These are phyloP conservation scores for Galeruca laticollis DNA, from an alignment of 2,888 invertebrate genomes.

Conservation along the genomic window DNA sequence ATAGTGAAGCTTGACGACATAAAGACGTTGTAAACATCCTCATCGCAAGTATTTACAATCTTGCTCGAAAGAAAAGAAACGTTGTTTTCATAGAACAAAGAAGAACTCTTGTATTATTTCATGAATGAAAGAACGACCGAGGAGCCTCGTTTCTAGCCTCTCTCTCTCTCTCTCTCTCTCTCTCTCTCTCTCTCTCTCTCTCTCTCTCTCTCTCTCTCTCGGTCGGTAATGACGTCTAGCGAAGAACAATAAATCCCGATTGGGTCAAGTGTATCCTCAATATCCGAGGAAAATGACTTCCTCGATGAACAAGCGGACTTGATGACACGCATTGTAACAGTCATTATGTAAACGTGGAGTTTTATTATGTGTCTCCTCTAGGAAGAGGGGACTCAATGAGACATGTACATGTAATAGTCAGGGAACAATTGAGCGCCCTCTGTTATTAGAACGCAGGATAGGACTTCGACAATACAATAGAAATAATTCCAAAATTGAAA, in stretches of 20 bases:
- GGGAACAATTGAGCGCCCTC: constrained; percentile 39
- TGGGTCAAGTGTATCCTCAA: constrained; percentile 61
- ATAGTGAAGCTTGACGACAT: constrained; percentile 2
- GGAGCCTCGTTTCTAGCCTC: constrained; percentile 38
- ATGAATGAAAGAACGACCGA: constrained; percentile 32
- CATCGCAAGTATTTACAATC: constrained; percentile 16
- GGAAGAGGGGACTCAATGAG: constrained; percentile 54
- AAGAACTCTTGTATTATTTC: constrained; percentile 41
- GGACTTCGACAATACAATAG: constrained; percentile 11
- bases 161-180: constrained; percentile 14
- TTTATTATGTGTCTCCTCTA: constrained; percentile 60
- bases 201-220: constrained; percentile 18
- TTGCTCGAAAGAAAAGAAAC: constrained; percentile 34
- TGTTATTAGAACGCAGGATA: constrained; percentile 26
- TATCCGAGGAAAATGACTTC: constrained; percentile 65
- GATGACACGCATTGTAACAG: constrained; percentile 66
- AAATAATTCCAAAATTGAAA: too few relatives aligned
- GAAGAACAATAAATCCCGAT: constrained; percentile 59
- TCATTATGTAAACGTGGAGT: constrained; percentile 65
- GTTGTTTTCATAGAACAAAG: constrained; percentile 46
- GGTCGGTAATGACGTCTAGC: constrained; percentile 52
- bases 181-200: constrained; percentile 18
- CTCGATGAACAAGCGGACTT: constrained; percentile 65
- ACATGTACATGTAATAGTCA: constrained; percentile 53
- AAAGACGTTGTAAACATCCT: constrained; percentile 19